Base-by-base conservation (phyloP, 2,888 invertebrate genomes). In the Endomychus coccineus region DNA sequence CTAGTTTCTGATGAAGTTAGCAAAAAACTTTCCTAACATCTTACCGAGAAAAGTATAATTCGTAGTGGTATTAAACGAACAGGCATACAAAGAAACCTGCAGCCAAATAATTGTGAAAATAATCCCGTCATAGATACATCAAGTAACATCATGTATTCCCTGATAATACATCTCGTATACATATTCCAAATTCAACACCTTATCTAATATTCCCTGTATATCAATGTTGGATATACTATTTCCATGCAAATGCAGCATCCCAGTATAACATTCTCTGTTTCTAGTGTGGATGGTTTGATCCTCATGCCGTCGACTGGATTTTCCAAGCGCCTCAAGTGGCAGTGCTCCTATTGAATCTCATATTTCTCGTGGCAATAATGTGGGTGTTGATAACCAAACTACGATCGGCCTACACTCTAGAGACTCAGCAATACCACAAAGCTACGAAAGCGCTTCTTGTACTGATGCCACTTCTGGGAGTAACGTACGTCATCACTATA, bases 351-450 rank as follows among this genome's bases (percentile, higher is more conserved):
- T 76, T 89, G 50, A 91, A 92, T 70, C 74, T 83, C 31, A 73
- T 84, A 52, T 89, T 89, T 66, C 75, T 89, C 41, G 69, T 85
- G 51, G 78, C 77, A 70, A 88, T 91, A 52, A 87, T 91, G 85
- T 86, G 89, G 81, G 90, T 94, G 32, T 72, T 95, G 45, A 91
- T 95, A 58, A 92, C 91, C 16, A 94, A 95, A 58, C 74, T 94
- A 3, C 78, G 91, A 30, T 91, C 92, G 12, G 86, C 92, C 10
- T 90, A 89, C 58, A 87, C 85, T 1, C 71, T 85, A 32, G 92
- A 94, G 66, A 89, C 90, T 3, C 84, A 89, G 54, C 92, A 92
- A 63, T 88, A 87, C 63, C 74, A 87, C 45, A 91, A 90, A 64
- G 90, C 90, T 0, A 84, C 87, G 4, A 92, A 92, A 63, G 94